These are phyloP conservation scores for Spea bombifrons DNA, from an alignment of 2,113 vertebrate genomes.

Conservation along the genomic window DNA sequence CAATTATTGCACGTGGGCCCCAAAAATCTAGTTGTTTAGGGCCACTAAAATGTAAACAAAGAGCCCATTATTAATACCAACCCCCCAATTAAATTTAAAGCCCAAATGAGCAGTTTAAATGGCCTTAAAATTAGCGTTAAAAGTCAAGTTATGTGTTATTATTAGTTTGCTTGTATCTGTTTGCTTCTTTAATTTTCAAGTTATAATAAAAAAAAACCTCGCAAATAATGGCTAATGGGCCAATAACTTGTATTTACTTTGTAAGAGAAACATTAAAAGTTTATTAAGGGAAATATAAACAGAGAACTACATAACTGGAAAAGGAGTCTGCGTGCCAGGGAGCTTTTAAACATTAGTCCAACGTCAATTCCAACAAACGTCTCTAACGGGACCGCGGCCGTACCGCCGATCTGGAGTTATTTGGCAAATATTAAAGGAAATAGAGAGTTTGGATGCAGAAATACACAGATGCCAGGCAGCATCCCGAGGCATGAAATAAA, in stretches of 20 bases:
- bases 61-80: too few relatives aligned
- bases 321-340: slow-evolving; percentile 6
- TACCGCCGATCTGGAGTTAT: slow-evolving; percentile 29
- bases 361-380: slow-evolving; percentile 31
- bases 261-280: slow-evolving; percentile 38
- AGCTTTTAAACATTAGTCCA: slow-evolving; percentile 22
- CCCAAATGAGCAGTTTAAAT: too few relatives aligned
- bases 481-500: slow-evolving; percentile 29
- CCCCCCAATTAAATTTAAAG: too few relatives aligned
- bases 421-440: slow-evolving; percentile 33
- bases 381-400: slow-evolving; percentile 28
- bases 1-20: too few relatives aligned
- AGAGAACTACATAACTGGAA: slow-evolving; percentile 34
- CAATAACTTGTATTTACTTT: slow-evolving; percentile 28
- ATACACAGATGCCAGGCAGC: slow-evolving; percentile 8
- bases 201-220: background rate
- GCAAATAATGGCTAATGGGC: background rate
- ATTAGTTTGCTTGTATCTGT: too few relatives aligned
- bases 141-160: too few relatives aligned
- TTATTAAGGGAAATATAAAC: slow-evolving; percentile 35
- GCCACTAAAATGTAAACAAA: too few relatives aligned
- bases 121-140: too few relatives aligned
- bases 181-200: too few relatives aligned
- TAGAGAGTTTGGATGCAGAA: slow-evolving; percentile 11
- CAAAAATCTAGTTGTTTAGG: too few relatives aligned